Percentiles rank a stretch among this genome's conserved stretches.
Evolutionary conservation across 2,113 vertebrate genomes (phyloP).

Genomic region (cat (Felis catus)): F.catus_Fca126_mat1.0 CM031419.1:184677501-184678000

Average conservation of each 20-base stretch:
- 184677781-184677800: neutral
- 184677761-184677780: neutral
- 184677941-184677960: neutral
- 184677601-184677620: neutral
- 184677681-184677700: neutral
- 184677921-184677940: neutral
- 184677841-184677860: neutral
- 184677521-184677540: neutral
- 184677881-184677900: neutral
- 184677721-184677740: neutral
- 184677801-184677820: neutral
- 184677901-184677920: neutral
- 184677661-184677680: no score
- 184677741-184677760: neutral
- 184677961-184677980: neutral
- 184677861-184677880: neutral
- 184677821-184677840: neutral
- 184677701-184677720: neutral
- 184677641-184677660: neutral
- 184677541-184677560: fast-evolving
- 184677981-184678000: neutral
- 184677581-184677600: neutral
- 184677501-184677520: neutral
- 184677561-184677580: neutral
- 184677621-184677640: neutral